A percentile compares a stretch with the other conserved stretches of the same genome.
Conservation (phyloP, 2,888 invertebrate species). For the Scotopteryx bipunctaria region DNA sequence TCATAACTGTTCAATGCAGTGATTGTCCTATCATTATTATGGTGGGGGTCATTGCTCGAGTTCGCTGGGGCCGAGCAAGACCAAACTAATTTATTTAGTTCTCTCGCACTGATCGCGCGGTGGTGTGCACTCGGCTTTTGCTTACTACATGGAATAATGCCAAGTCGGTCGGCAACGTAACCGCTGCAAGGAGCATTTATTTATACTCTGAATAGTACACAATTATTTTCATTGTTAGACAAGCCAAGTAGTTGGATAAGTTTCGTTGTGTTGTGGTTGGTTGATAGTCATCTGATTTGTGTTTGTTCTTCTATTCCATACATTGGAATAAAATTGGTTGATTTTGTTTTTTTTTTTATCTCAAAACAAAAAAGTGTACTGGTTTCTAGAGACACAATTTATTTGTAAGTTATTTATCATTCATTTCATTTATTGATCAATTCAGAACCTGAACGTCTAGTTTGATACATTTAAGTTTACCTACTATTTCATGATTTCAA, state of each 20-base stretch:
- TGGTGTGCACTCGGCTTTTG: conserved; percentile 43
- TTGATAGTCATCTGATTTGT: conserved; percentile 18
- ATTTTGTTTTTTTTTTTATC: not conserved
- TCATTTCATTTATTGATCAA: too few relatives aligned
- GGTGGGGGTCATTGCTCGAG: conserved; percentile 35
- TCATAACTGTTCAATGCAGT: conserved; percentile 30
- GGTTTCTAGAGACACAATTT: not conserved
- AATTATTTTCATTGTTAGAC: conserved; percentile 28
- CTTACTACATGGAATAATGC: conserved; percentile 68
- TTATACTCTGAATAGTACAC: conserved; percentile 34
- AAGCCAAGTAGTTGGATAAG: conserved; percentile 11
- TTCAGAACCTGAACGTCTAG: too few relatives aligned
- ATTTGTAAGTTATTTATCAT: conserved; percentile 14
- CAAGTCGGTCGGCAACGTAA: conserved; percentile 64
- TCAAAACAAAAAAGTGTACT: conserved; percentile 8
- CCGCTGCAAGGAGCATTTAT: conserved; percentile 33
- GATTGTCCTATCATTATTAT: conserved; percentile 24
- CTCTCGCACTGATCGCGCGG: conserved; percentile 42
- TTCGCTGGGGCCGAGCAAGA: conserved; percentile 51
- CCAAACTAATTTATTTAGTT: conserved; percentile 56
- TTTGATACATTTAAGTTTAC: too few relatives aligned
- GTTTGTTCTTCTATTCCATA: conserved; percentile 10
- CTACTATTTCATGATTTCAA: too few relatives aligned
- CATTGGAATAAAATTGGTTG: not conserved
- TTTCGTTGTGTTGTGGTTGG: conserved; percentile 10